Percentiles rank a stretch among this genome's conserved stretches.
These are phyloP conservation scores for Pavo muticus DNA, from an alignment of 2,113 vertebrate genomes.

Conservation along the genomic window DNA sequence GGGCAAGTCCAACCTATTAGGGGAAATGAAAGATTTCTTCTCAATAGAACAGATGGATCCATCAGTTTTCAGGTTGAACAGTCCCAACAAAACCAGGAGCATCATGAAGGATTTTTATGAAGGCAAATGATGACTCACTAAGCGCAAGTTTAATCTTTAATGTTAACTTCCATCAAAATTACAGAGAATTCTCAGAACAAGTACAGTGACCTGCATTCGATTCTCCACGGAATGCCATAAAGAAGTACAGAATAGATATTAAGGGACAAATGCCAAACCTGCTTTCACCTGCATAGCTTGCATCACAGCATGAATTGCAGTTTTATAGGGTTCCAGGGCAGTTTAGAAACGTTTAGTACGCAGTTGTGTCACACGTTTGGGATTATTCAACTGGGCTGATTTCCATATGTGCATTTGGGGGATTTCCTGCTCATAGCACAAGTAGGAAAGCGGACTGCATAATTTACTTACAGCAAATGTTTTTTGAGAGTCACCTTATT, in stretches of 20 bases:
- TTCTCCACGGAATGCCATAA: not conserved
- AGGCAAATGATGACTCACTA: not conserved
- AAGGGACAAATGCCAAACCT: constrained; percentile 41
- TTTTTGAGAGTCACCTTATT: constrained; percentile 13
- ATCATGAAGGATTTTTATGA: not conserved
- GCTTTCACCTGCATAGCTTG: constrained; percentile 17
- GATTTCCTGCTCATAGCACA: constrained; percentile 3
- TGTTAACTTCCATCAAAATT: not conserved
- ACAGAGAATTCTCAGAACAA: not conserved
- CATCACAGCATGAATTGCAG: not conserved
- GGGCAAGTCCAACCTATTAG: not conserved
- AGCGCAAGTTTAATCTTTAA: not conserved
- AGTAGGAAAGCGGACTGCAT: constrained; percentile 18
- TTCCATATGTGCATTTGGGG: constrained; percentile 12
- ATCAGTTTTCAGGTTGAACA: not conserved
- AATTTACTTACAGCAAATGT: constrained; percentile 33
- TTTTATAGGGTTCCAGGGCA: not conserved
- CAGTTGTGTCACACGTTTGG: constrained; percentile 34
- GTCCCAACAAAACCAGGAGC: not conserved
- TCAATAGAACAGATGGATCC: not conserved
- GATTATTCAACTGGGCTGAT: constrained; percentile 14
- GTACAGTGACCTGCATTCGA: not conserved
- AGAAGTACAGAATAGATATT: not conserved
- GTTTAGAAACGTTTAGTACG: constrained; percentile 27
- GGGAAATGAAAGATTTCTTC: not conserved